These are phyloP conservation scores for Neotoma lepida DNA, from an alignment of 2,113 vertebrate genomes.

Conservation along the genomic window DNA sequence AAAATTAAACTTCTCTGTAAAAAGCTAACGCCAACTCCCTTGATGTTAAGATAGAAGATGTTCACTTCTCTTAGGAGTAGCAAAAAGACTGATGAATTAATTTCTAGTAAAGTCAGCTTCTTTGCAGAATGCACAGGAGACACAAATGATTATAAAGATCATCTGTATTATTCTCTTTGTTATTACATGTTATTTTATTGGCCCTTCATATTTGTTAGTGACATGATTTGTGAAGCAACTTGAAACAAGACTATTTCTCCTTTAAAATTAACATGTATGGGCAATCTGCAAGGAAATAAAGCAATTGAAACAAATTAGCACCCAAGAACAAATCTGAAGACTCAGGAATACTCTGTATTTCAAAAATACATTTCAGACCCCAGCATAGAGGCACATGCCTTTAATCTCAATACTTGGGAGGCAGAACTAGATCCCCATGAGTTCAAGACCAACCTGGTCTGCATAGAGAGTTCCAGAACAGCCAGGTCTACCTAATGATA, in stretches of 20 bases:
- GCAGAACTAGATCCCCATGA: not conserved
- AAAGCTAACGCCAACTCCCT: not conserved
- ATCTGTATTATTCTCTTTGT: not conserved
- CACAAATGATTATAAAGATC: not conserved
- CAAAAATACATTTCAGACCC: not conserved
- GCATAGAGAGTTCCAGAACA: too few relatives aligned
- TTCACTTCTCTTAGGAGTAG: not conserved
- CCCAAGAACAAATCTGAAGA: not conserved
- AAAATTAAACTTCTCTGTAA: slow-evolving; percentile 21
- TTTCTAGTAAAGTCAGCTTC: slow-evolving; percentile 20
- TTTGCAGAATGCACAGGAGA: not conserved
- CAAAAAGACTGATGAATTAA: not conserved
- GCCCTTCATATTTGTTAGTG: not conserved
- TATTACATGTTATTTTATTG: not conserved
- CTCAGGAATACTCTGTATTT: not conserved
- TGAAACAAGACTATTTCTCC: not conserved
- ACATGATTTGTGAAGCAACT: not conserved
- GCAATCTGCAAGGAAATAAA: not conserved
- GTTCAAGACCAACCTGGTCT: not conserved
- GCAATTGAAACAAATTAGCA: not conserved
- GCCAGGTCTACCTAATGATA: not conserved
- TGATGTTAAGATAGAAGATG: not conserved
- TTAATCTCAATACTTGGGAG: not conserved
- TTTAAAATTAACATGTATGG: not conserved
- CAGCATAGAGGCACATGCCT: not conserved